These are phyloP conservation scores for Tenthredo distinguenda DNA, from an alignment of 2,888 invertebrate species.

Conservation along the genomic window DNA sequence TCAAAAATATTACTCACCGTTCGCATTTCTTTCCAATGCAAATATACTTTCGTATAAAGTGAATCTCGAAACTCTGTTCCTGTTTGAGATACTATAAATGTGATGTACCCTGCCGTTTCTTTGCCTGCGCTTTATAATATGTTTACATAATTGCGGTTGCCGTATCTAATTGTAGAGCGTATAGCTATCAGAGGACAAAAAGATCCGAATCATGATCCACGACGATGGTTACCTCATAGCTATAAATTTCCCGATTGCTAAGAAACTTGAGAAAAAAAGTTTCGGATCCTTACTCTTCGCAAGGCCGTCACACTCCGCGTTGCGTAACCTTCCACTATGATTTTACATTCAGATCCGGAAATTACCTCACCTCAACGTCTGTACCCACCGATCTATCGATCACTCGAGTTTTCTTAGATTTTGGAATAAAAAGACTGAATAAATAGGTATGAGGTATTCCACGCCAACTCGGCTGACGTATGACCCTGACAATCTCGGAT, in stretches of 20 bases:
- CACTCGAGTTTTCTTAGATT: neutral
- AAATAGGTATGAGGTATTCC: neutral
- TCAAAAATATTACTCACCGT: neutral
- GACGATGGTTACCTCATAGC: constrained; percentile 15
- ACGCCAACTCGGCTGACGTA: neutral
- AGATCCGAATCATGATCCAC: constrained; percentile 12
- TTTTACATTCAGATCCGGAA: constrained; percentile 9
- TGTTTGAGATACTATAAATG: too few relatives aligned
- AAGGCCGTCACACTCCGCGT: constrained; percentile 38
- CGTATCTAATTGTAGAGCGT: neutral
- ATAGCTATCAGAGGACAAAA: neutral
- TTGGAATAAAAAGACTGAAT: neutral
- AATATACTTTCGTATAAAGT: neutral
- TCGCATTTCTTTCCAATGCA: neutral
- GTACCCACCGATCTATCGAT: neutral
- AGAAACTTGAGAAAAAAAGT: constrained; percentile 15
- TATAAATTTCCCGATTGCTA: neutral
- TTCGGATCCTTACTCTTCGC: constrained; percentile 4
- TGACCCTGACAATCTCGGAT: neutral
- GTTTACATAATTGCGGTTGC: neutral
- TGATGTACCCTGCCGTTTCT: neutral
- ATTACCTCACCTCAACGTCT: neutral
- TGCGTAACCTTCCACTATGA: constrained; percentile 17
- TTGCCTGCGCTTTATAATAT: neutral
- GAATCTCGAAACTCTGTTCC: neutral